phyloP scores from a whole-genome alignment of 2,888 invertebrate genomes.

The Oxytorus armatus region DNA sequence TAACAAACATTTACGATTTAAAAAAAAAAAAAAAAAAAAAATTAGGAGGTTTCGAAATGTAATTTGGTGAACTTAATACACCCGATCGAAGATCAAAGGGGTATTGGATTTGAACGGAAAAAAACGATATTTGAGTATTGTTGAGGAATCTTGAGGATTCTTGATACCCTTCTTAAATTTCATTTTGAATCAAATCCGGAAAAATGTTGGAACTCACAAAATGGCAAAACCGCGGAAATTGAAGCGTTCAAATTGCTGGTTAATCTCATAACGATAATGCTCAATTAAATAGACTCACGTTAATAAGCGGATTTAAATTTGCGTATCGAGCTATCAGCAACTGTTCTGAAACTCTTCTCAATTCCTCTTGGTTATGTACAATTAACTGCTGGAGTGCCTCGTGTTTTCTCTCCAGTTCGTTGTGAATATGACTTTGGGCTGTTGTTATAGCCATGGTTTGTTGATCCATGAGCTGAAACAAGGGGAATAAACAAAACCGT shows the following conservation, averaged over 20 bases:
- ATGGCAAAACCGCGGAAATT: too few species aligned
- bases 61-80: background rate
- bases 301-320: conserved; percentile 84
- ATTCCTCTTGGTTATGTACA: conserved; percentile 93
- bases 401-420: conserved; percentile 89
- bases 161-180: too few species aligned
- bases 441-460: conserved; percentile 86
- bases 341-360: conserved; percentile 94
- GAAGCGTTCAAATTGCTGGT: too few species aligned
- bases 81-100: background rate
- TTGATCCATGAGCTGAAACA: conserved; percentile 77
- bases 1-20: too few species aligned
- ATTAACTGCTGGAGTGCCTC: conserved; percentile 94
- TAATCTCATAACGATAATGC: conserved; percentile 15
- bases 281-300: conserved; percentile 82
- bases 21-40: too few species aligned
- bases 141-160: too few species aligned
- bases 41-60: background rate
- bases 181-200: too few species aligned
- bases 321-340: conserved; percentile 92
- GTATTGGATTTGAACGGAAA: background rate
- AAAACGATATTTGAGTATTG: too few species aligned
- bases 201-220: too few species aligned
- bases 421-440: conserved; percentile 85
- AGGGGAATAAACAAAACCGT: background rate